Base-by-base conservation (phyloP, 1,140 invertebrate genomes). In the Drosophila mauritiana region DNA sequence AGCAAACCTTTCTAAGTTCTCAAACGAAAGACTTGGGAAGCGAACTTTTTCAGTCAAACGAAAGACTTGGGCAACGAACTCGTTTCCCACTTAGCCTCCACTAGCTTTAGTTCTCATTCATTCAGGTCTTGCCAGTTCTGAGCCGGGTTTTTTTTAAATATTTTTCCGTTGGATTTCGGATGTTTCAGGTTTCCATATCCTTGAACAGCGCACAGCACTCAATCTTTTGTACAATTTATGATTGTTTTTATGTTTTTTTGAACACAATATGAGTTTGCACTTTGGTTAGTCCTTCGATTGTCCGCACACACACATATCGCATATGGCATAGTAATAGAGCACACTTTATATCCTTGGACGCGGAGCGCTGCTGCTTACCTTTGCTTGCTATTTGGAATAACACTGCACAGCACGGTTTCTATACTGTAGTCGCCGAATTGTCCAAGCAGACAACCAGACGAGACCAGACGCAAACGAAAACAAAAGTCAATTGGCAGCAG, bases 391-490 rank as follows among this genome's bases (percentile, higher is more conserved):
- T 63, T 64, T 54, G 40, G 64, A 65, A 48, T 63, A 63, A 73
- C 55, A 64, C 62, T 64, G 64, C 54, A 81, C 68, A 65, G 54
- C 64, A 69, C 70, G 56, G 48, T 64, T 68, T 67, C 52, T 42
- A 80, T 55, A 65, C 46, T 67, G 69, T 72, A 67, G 69, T 84
- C 76, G 79, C 64, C 62, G 40, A 67, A 57, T 75, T 89, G 81
- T 59, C 78, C 75, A 78, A 42, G 68, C 49, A 73, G 83, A 79
- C 80, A 90, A 92, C 91, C 91, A 91, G 83, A 91, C 88, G 73
- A 88, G 78, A 88, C 86, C 83, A 92, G 81, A 90, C 73, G 88
- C 79, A 86, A 92, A 90, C 84, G 84, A 88, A 88, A 88, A 85
- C 81, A 85, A 88, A 88, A 88, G 82, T 88, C 84, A 82, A 80